Conservation (phyloP, 2,113 vertebrate genomes). For the Hippocampus mohnikei region DNA sequence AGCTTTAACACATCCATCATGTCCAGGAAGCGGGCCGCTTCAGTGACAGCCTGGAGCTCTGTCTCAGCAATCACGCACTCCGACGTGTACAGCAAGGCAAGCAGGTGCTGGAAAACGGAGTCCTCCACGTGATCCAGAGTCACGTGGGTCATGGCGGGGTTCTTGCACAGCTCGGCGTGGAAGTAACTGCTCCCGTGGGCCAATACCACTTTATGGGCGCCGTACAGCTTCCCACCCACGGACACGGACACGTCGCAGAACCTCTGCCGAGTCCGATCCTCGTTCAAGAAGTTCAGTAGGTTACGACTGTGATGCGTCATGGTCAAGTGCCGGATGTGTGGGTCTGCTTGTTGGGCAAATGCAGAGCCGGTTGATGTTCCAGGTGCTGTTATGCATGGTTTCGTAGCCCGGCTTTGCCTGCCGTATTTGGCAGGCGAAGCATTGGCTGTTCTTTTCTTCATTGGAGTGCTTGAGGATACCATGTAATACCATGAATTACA, state of each 20-base stretch:
- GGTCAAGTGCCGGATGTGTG: constrained; percentile 74
- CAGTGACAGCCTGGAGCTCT: constrained; percentile 81
- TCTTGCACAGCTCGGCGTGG: constrained; percentile 88
- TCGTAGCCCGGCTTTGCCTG: constrained; percentile 11
- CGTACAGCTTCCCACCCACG: constrained; percentile 85
- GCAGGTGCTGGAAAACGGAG: constrained; percentile 85
- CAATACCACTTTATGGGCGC: constrained; percentile 90
- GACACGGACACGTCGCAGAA: constrained; percentile 90
- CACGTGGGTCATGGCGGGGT: constrained; percentile 78
- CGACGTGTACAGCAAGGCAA: constrained; percentile 91
- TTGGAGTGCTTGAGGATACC: constrained; percentile 20
- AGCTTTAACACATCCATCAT: constrained; percentile 92
- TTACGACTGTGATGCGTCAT: constrained; percentile 82
- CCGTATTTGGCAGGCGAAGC: constrained; percentile 39
- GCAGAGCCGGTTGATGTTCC: constrained; percentile 8
- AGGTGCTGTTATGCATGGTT: neutral
- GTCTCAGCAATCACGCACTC: constrained; percentile 83
- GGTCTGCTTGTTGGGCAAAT: constrained; percentile 15
- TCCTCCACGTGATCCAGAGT: constrained; percentile 89
- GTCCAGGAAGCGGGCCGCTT: constrained; percentile 91
- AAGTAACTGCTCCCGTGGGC: constrained; percentile 98
- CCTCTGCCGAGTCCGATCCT: constrained; percentile 79
- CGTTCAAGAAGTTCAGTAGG: constrained; percentile 87
- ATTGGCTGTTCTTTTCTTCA: constrained; percentile 60
- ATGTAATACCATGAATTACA: constrained; percentile 1